Base-by-base conservation (phyloP, 2,113 vertebrate species). In the Eudyptes chrysolophus region DNA sequence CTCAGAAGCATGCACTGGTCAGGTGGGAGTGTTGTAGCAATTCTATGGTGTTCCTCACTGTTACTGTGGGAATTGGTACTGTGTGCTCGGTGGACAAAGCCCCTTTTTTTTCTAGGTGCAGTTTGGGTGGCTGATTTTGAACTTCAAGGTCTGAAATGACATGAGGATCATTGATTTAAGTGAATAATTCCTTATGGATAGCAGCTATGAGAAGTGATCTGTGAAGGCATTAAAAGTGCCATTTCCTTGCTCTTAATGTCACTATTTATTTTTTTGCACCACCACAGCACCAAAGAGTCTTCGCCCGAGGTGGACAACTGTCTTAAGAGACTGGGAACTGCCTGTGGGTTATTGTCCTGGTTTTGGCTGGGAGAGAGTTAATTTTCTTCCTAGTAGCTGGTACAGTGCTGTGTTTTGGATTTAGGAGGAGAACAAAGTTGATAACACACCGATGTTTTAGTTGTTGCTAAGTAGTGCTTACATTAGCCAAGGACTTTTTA, bases 71-170 rank as follows among this genome's bases (percentile, higher is more conserved):
- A 65, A 75, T 1, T 4, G 12, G 21, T 76, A 27, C 11, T 11
- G 11, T 30, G 10, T 16, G 19, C 20, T 71, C 0, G 0, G 15
- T 14, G 15, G 6, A 65, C 5, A 92, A 64, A 78, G 2, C 0
- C 11, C 9, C 18, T 36, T 34, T 57, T 58, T 51, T 49, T 40
- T 44, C 48, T 22, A 69, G 5, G 2, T 82, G 27, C 11, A 76
- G 5, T 64, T 64, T 95, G 20, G 18, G 18, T 36, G 26, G 12
- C 32, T 86, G 51, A 26, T 61, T 65, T 34, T 30, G 79, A 82
- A 54, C n/a, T 48, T 38, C 48, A 57, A 76, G 17, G 19, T 40
- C 49, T 16, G 10, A 68, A 58, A 79, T n/a, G 4, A 22, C 26
- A 48, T 30, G 34, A 86, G 13, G 30, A 34, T 87, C 26, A 70